Conservation (phyloP, 1,140 invertebrate species). For the Piezodorus guildinii region DNA sequence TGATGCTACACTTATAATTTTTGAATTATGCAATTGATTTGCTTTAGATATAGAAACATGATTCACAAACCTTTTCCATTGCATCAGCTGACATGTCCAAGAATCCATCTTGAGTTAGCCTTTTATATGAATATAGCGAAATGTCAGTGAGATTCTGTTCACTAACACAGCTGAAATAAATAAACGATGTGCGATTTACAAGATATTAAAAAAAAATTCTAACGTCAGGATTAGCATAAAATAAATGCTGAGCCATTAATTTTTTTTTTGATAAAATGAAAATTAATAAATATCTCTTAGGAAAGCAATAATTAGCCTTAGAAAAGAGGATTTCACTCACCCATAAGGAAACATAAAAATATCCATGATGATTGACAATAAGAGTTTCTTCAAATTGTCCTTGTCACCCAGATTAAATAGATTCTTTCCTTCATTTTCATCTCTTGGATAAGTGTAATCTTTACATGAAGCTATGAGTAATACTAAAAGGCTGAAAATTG, state of each 20-base stretch:
- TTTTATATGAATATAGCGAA: neutral
- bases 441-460: conserved; percentile 52
- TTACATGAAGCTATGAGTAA: conserved; percentile 68
- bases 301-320: neutral
- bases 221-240: no score
- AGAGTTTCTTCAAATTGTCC: conserved; percentile 50
- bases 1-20: no score
- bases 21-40: no score
- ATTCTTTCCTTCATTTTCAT: conserved; percentile 46
- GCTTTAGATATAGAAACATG: neutral
- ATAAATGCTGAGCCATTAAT: no score
- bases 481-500: conserved; percentile 54
- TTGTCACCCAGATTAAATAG: conserved; percentile 51
- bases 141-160: conserved; percentile 6
- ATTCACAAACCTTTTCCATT: conserved; percentile 43
- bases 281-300: no score
- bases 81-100: conserved; percentile 61
- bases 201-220: neutral
- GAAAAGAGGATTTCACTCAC: conserved; percentile 37
- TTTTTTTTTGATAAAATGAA: no score
- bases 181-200: neutral
- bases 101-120: conserved; percentile 43
- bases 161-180: conserved; percentile 9
- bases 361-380: conserved; percentile 70
- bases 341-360: conserved; percentile 75